Evolutionary conservation across 2,797 vertebrate species (phyloP).

Genomic region (Syncerus caffer): DNA sequence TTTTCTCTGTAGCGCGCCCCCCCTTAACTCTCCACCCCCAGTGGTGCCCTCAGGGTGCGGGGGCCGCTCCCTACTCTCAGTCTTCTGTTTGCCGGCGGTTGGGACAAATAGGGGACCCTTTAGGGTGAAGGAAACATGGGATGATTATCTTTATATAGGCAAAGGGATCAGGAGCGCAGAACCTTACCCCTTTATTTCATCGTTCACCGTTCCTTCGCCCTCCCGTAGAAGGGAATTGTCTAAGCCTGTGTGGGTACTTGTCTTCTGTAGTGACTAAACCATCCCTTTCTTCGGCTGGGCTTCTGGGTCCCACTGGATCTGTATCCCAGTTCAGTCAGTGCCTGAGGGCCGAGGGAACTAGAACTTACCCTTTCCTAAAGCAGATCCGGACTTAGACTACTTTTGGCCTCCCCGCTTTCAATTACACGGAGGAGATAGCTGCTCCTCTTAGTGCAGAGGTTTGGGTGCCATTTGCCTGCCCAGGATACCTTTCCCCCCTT

Average conservation of each 20-base stretch:
- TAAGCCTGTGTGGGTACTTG: not conserved
- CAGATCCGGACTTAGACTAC: not conserved
- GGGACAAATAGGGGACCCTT: not conserved
- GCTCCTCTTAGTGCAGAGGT: not conserved
- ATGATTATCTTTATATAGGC: slow-evolving; percentile 28
- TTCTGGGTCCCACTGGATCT: not conserved
- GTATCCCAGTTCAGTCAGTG: not conserved
- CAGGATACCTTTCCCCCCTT: not conserved
- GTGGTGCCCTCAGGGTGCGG: slow-evolving; percentile 52
- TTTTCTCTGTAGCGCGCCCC: slow-evolving; percentile 54
- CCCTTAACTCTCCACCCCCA: slow-evolving; percentile 55
- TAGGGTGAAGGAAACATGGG: not conserved
- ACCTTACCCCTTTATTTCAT: slow-evolving; percentile 58
- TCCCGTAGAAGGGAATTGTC: not conserved
- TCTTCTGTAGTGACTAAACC: not conserved
- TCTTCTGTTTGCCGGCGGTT: not conserved
- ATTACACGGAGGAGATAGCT: not conserved
- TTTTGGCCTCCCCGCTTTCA: slow-evolving; percentile 6
- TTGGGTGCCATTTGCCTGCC: not conserved
- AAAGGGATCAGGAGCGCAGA: slow-evolving; percentile 18
- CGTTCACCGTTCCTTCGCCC: not conserved
- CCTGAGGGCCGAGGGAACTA: not conserved
- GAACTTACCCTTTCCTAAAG: not conserved
- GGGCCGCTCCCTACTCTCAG: slow-evolving; percentile 49
- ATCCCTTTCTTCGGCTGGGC: not conserved